Base-by-base conservation (phyloP, 1,140 invertebrate genomes). In the Listronotus bonariensis region DNA sequence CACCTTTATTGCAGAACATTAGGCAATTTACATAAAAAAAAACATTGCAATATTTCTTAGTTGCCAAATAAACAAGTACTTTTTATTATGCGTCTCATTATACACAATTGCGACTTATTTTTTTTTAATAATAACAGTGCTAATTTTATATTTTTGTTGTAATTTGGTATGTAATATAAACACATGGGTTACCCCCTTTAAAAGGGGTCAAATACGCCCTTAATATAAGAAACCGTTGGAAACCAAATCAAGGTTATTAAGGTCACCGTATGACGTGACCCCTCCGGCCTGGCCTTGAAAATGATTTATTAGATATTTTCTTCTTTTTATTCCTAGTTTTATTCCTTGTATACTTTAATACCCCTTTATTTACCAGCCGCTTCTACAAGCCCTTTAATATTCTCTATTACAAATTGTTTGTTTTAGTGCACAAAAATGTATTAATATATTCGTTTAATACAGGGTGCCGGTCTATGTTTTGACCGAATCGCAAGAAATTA, bases 221-320 rank as follows among this genome's bases (percentile, higher is more conserved):
- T 54, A 41, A 18, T 36, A 36, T 20, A 52, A 60, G 45, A 52
- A 12, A 45, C 81, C 80, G 80, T 85, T 87, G 86, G 85, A 88
- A 87, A 87, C 86, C 86, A 87, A 88, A 87, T 88, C 86, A 86
- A 86, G 80, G 83, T 83, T 82, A 78, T 34, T 32, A 86, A 85
- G 82, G 83, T 85, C 83, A 86, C 84, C 78, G 72, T 80, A 82
- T 80, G 83, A 85, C 84, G 84, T 86, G 84, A 83, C 81, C 82
- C 64, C 64, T 60, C 82, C 77, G 72, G 76, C 76, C 77, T 77
- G 77, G 74, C 77, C 75, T 71, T 69, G 62, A 57, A 55, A 36
- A 36, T 26, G 20, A 26, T 36, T 36, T 36, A 36, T 36, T 26
- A 5, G 5, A 12, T 36, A 8, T 36, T 10, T 36, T 36, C 11